Evolutionary conservation across 2,888 invertebrate genomes (phyloP).

Genomic region (Xylota segnis): DNA sequence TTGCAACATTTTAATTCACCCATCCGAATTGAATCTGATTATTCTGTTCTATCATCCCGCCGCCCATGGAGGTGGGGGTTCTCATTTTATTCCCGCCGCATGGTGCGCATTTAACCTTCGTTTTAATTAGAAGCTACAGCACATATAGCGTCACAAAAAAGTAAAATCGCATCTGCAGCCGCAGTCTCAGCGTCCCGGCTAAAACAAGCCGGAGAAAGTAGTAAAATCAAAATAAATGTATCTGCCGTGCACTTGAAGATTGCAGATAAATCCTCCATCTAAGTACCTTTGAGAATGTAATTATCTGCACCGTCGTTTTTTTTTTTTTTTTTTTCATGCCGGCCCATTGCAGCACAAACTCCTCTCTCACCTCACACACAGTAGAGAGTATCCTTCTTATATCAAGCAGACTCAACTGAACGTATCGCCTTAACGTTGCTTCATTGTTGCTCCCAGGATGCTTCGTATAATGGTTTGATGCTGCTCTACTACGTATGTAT

Average conservation of each 20-base stretch:
- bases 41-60: conserved; percentile 35
- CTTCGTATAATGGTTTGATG: conserved; percentile 56
- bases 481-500: conserved; percentile 5
- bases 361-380: not conserved
- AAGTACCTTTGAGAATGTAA: conserved; percentile 77
- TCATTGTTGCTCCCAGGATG: conserved; percentile 70
- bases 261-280: conserved; percentile 75
- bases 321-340: conserved; percentile 15
- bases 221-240: conserved; percentile 76
- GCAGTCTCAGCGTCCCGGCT: conserved; percentile 5
- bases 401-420: conserved; percentile 3
- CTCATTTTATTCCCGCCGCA: conserved; percentile 39
- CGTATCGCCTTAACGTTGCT: conserved; percentile 31
- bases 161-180: conserved; percentile 34
- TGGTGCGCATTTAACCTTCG: conserved; percentile 70
- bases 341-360: conserved; percentile 13
- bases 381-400: conserved; percentile 12
- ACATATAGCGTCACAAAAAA: conserved; percentile 44
- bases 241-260: conserved; percentile 76
- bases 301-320: conserved; percentile 69
- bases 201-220: conserved; percentile 30
- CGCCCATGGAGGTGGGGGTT: not conserved
- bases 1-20: conserved; percentile 74
- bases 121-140: conserved; percentile 69
- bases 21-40: conserved; percentile 70